Conservation (phyloP, 1,140 invertebrate genomes). For the Drosophila sturtevanti region DNA sequence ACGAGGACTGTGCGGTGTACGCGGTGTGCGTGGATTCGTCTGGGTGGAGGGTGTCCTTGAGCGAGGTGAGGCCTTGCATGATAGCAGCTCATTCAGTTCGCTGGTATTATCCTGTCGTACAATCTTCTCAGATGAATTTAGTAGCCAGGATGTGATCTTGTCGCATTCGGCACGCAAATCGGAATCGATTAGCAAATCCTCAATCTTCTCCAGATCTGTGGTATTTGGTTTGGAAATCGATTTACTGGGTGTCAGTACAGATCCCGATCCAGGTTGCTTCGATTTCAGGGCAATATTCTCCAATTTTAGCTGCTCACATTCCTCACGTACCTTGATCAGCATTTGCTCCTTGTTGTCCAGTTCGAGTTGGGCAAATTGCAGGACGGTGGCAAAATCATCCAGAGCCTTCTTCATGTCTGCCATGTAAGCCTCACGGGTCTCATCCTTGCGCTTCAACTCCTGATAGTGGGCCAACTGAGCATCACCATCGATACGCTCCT, state of each 20-base stretch:
- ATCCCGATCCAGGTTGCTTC: conserved; percentile 57
- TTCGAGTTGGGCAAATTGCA: conserved; percentile 80
- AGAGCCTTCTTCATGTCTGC: conserved; percentile 81
- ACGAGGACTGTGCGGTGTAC: conserved; percentile 61
- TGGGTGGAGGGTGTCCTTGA: conserved; percentile 49
- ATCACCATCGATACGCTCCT: conserved; percentile 79
- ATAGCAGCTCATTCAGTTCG: conserved; percentile 66
- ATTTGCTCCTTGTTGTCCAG: conserved; percentile 80
- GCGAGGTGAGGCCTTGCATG: conserved; percentile 56
- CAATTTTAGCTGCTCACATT: conserved; percentile 79
- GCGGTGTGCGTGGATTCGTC: conserved; percentile 44
- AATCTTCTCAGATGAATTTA: conserved; percentile 72
- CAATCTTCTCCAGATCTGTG: conserved; percentile 79
- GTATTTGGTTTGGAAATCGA: conserved; percentile 59
- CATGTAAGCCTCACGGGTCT: conserved; percentile 79
- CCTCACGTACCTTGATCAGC: conserved; percentile 73
- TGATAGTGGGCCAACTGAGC: conserved; percentile 77
- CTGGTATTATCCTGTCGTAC: conserved; percentile 71
- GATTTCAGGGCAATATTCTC: conserved; percentile 81
- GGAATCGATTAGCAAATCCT: conserved; percentile 71
- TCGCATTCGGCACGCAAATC: conserved; percentile 78
- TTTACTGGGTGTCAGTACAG: conserved; percentile 59
- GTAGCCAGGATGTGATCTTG: conserved; percentile 76
- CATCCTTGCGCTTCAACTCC: conserved; percentile 78
- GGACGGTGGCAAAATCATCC: conserved; percentile 78